Evolutionary conservation across 2,888 invertebrate species (phyloP), one percentile per base, ranked within the genome.

Genomic region (Agrenia bidenticulata): DNA sequence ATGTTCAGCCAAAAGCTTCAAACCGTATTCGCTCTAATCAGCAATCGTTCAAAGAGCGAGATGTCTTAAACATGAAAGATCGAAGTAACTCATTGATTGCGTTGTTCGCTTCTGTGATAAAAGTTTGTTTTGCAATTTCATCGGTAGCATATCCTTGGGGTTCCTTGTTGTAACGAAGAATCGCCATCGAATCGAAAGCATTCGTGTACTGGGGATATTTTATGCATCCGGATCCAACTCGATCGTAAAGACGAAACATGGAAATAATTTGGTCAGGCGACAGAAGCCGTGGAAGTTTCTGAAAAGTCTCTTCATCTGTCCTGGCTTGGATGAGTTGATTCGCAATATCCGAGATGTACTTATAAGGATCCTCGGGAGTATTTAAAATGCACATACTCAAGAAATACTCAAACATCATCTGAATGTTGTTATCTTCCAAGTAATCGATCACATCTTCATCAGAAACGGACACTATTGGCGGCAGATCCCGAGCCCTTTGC

Each of bases 331-430:
- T 64, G 49, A 69, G 55, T 57, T 62, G 54, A 19, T 42, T 50
- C 32, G 64, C 54, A 0, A 69, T 11, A 2, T 69, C 49, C 0
- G 64, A 51, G 26, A 69, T 69, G 21, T 61, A 69, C 11, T 19
- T 7, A 57, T 61, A 69, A 1, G 69, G 69, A 45, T 69, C 53
- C 2, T 54, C 51, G 0, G 69, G 69, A 17, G 55, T 49, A 17
- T 62, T 19, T 23, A 69, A 42, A 21, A 69, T 54, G 19, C 66
- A 69, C 37, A 66, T 23, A 1, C 62, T 62, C 15, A 69, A 54
- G 17, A 69, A 69, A 19, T 69, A 69, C 51, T 69, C 69, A 50
- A 69, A 58, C 64, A 69, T 55, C 64, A 69, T 64, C 64, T 69
- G 69, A 15, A 69, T 45, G n/a, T 69, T 69, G 49, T 69, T 57